These are phyloP conservation scores for Geotrupes spiniger DNA, from an alignment of 2,888 invertebrate genomes.

Conservation along the genomic window DNA sequence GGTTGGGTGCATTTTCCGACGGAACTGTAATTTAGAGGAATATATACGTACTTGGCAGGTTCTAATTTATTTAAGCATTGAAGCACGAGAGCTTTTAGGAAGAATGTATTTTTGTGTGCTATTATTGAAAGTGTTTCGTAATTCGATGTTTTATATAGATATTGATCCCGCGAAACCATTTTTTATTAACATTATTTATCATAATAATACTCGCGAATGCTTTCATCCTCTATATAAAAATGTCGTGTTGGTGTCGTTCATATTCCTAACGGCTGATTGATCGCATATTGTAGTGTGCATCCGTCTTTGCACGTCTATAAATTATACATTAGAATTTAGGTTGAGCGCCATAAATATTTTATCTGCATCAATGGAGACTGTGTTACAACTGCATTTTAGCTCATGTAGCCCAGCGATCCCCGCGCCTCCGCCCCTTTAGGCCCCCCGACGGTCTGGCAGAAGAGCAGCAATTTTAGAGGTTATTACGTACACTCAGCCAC, in stretches of 20 bases:
- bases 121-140: no score
- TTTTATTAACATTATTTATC: no score
- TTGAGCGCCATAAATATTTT: conserved; percentile 14
- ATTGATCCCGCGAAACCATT: no score
- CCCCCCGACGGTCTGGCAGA: conserved; percentile 5
- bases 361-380: conserved; percentile 9
- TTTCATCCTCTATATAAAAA: no score
- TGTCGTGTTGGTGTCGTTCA: neutral
- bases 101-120: no score
- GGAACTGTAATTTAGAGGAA: no score
- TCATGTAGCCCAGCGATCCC: neutral
- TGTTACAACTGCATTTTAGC: neutral
- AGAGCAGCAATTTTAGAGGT: conserved; percentile 13
- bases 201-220: no score
- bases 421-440: neutral
- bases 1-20: no score
- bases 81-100: no score
- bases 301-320: conserved; percentile 5
- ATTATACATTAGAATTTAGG: conserved; percentile 6
- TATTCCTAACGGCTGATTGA: conserved; percentile 4
- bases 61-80: no score
- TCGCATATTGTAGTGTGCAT: neutral
- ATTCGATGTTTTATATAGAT: no score
- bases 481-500: conserved; percentile 16
- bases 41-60: no score